Evolutionary conservation across 2,113 vertebrate genomes (phyloP), one percentile per base, ranked within the genome.

Genomic region (Tyrannus savana): DNA sequence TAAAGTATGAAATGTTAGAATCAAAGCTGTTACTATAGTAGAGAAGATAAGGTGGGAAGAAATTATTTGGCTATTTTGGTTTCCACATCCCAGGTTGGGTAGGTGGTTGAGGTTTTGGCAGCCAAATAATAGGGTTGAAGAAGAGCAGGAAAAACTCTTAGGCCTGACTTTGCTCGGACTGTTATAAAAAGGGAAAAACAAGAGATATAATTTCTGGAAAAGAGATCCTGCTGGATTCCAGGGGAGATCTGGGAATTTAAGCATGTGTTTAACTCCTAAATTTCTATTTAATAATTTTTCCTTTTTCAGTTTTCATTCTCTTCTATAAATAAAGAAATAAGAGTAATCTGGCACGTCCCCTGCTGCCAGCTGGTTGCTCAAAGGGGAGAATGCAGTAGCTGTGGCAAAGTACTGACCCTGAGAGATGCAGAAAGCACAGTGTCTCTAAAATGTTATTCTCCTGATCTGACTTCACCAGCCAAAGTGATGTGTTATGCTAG

Each of bases 371-470:
- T 9, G 25, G 9, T 44, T 93, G 18, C 19, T 87, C 1, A 4
- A 27, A 79, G 31, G 22, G 7, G 17, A 87, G 15, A 3, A 31
- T 50, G 14, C 47, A 50, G 14, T 79, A 35, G 17, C 28, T 71
- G 35, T 44, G 52, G 33, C 46, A 59, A 78, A 87, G 44, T 30
- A 21, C 0, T 39, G 16, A 11, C 42, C 27, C 10, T 13, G 12
- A 64, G 47, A 53, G 25, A n/a, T 25, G 2, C 2, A n/a, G 41
- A 46, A 60, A 52, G 27, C 47, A 3, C 1, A 0, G 7, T 56
- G 10, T 74, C 3, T 31, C 15, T 71, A 22, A 37, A 53, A 12
- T 22, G 16, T 22, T 71, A 0, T 7, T 81, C 7, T 64, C 9
- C 44, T 42, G 41, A 12, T 75, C 49, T 66, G 16, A 46, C 24